Base-by-base conservation (phyloP, 2,888 invertebrate genomes). In the Arge pagana region DNA sequence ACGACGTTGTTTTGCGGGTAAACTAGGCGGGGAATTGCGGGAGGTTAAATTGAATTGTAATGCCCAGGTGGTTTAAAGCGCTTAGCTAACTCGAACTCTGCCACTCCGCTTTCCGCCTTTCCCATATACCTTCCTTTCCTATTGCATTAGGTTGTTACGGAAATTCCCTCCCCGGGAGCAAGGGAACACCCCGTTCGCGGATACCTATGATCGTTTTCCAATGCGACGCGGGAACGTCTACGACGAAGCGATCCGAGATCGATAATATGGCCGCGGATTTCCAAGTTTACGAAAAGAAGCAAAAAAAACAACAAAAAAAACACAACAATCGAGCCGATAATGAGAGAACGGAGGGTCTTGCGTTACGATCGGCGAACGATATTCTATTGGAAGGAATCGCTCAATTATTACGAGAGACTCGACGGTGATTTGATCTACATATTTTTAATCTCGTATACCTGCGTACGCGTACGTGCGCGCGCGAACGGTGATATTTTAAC, bases 31-130 rank as follows among this genome's bases (percentile, higher is more conserved):
- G 64, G 60, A 59, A 55, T 59, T 60, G 53, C 52, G 54, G 39
- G 54, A 48, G 58, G 52, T 42, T 52, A 52, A 57, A 58, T 57
- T 57, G 57, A 57, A 57, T 55, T 52, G 57, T 50, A 39, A 42
- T 53, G 53, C 48, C 59, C 59, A 58, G 59, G 58, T 59, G 59
- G 55, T 53, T 58, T 48, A 41, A 55, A 54, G 55, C 58, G 53
- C 50, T 36, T 53, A 50, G 33, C 39, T 31, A 28, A 42, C 19
- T 7, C 50, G 15, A 13, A 21, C 35, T 15, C 39, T 21, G 39
- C 24, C 39, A 15, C 24, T 36, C 24, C 19, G 21, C 16, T 21
- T n/a, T n/a, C n/a, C 10, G 15, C 41, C 52, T 48, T 13, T 23
- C 28, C 15, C 40, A 39, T 3, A 39, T 41, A 42, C 42, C 52